Evolutionary conservation across 1,140 invertebrate genomes (phyloP).

Genomic region (Drosophila prosaltans): DNA sequence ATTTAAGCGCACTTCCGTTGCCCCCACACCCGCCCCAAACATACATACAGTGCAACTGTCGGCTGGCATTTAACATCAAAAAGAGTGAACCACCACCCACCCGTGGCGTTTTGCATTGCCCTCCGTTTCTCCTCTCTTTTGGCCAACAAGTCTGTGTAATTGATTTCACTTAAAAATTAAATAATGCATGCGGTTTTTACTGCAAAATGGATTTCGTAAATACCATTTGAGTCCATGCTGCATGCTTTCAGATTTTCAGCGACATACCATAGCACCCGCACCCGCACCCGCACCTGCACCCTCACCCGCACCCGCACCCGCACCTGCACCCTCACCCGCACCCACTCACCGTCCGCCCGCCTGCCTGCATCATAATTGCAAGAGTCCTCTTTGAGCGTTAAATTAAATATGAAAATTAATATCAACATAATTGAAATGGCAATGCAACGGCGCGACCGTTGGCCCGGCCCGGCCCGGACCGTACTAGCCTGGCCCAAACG

Average conservation of each 20-base stretch:
- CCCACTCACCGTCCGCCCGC: neutral
- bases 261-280: conserved; percentile 3
- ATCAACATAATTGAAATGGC: conserved; percentile 79
- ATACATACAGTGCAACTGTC: conserved; percentile 18
- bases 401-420: conserved; percentile 82
- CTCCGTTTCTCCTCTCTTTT: conserved; percentile 2
- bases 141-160: conserved; percentile 68
- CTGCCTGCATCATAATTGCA: conserved; percentile 1
- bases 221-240: conserved; percentile 21
- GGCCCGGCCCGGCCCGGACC: neutral
- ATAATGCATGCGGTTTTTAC: conserved; percentile 81
- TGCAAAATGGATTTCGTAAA: conserved; percentile 78
- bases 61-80: conserved; percentile 75
- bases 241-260: conserved; percentile 17
- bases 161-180: conserved; percentile 83
- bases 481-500: neutral
- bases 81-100: conserved; percentile 28
- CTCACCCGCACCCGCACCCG: neutral
- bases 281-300: neutral
- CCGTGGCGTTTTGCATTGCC: neutral
- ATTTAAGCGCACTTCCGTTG: conserved; percentile 79
- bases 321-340: neutral
- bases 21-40: conserved; percentile 24
- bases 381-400: conserved; percentile 52
- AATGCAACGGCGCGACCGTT: conserved; percentile 14